Base-by-base conservation (phyloP, 2,888 invertebrate genomes). In the Cryptophagus acutangulus region DNA sequence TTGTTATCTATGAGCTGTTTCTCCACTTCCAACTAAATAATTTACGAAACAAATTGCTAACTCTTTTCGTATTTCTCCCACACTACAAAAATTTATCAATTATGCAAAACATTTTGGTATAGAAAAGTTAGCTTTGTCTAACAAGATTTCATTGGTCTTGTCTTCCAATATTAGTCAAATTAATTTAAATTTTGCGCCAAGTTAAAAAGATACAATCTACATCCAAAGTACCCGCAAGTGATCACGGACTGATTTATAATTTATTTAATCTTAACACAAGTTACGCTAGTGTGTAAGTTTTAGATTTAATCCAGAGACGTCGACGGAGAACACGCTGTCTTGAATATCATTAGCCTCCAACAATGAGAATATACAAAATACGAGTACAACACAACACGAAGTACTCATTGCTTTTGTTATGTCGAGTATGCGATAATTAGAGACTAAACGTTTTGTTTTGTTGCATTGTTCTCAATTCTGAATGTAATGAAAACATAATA, bases 191-290 rank as follows among this genome's bases (percentile, higher is more conserved):
- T 48, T 48, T 30, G 44, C 35, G 38, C n/a, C n/a, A n/a, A n/a
- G n/a, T 30, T 36, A 41, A n/a, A 26, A 28, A 45, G 50, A 50
- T 50, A 48, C 45, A 40, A 46, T 48, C 44, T 44, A 46, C 48
- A 48, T 46, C 50, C 48, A 40, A 20, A 45, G 40, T 39, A 48
- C 48, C 48, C 50, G 41, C 44, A 48, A 49, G 43, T 46, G 44
- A 49, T 51, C 49, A 49, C 42, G 49, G 43, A 35, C 49, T 49
- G 46, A 51, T 49, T 49, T 48, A 49, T 51, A 51, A 51, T 51
- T 51, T 49, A 51, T 51, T 45, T 49, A 41, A 49, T 46, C 46
- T 49, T 44, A 49, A 49, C 6, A 49, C 49, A 49, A 49, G 43
- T 48, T 46, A 20, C 36, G 46, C 33, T 36, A 5, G 20, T 41